These are phyloP conservation scores for Pseudois nayaur DNA, from an alignment of 2,113 vertebrate species.

Conservation along the genomic window DNA sequence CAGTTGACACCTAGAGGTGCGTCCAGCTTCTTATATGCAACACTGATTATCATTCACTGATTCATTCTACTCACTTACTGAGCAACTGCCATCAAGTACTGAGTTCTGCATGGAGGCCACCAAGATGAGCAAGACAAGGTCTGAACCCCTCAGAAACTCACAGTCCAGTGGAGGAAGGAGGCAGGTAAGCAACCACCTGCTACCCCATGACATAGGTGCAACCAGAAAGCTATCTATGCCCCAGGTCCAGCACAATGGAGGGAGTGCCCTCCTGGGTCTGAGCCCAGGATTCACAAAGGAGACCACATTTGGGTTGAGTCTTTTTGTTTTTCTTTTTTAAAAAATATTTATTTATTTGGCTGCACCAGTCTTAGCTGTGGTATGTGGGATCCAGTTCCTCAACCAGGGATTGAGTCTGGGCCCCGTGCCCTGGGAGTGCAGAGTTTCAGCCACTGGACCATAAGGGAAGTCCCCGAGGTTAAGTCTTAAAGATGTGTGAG, in stretches of 20 bases:
- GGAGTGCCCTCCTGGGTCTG: neutral
- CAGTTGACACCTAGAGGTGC: neutral
- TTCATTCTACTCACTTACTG: neutral
- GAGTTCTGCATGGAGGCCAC: neutral
- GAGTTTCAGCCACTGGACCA: neutral
- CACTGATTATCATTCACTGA: neutral
- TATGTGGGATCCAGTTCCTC: neutral
- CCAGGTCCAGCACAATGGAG: neutral
- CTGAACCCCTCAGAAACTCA: neutral
- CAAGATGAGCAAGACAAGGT: neutral
- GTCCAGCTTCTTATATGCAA: neutral
- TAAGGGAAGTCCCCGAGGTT: neutral
- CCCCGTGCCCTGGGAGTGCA: neutral
- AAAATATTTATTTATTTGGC: neutral
- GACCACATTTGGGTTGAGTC: rapidly evolving
- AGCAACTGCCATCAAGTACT: neutral
- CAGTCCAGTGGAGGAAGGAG: neutral
- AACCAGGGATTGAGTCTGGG: neutral
- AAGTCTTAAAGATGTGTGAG: neutral
- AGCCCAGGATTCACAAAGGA: neutral
- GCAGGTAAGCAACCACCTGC: neutral
- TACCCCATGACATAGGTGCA: neutral
- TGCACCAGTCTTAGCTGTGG: neutral
- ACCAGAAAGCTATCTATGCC: neutral
- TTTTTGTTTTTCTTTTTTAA: neutral